A percentile compares a stretch with the other conserved stretches of the same genome.
phyloP scores from a whole-genome alignment of 2,888 invertebrate genomes.

The Operophtera brumata region DNA sequence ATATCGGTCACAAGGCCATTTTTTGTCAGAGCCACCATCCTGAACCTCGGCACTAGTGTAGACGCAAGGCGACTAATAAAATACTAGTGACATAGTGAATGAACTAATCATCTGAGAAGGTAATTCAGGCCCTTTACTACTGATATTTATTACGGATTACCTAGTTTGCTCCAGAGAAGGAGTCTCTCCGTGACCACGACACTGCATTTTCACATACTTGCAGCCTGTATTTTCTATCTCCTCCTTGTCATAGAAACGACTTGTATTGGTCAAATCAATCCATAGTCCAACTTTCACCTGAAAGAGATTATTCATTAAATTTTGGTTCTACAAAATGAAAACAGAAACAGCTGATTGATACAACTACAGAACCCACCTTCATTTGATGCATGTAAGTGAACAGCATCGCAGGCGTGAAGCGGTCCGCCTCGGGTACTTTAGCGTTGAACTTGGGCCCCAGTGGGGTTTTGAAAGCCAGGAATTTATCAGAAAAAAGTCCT shows the following conservation, averaged over 20 bases:
- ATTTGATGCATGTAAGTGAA: slow-evolving; percentile 88
- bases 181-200: slow-evolving; percentile 95
- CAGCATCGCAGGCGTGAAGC: slow-evolving; percentile 94
- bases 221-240: slow-evolving; percentile 88
- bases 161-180: slow-evolving; percentile 92
- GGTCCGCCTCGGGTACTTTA: slow-evolving; percentile 90
- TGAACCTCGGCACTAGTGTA: no score
- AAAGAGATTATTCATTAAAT: slow-evolving; percentile 19
- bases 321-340: slow-evolving; percentile 26
- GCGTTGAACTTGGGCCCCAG: slow-evolving; percentile 90
- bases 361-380: slow-evolving; percentile 78
- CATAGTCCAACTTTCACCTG: slow-evolving; percentile 94
- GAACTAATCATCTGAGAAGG: no score
- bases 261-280: slow-evolving; percentile 98
- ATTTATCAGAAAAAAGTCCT: slow-evolving; percentile 87
- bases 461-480: slow-evolving; percentile 97
- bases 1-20: no score
- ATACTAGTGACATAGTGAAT: no score
- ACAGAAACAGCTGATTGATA: slow-evolving; percentile 31
- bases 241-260: slow-evolving; percentile 93
- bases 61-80: no score
- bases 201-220: slow-evolving; percentile 93
- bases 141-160: no score
- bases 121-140: no score
- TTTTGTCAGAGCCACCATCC: no score